Evolutionary conservation across 1,140 invertebrate species (phyloP).

Genomic region (Zaprionus gabonicus): DNA sequence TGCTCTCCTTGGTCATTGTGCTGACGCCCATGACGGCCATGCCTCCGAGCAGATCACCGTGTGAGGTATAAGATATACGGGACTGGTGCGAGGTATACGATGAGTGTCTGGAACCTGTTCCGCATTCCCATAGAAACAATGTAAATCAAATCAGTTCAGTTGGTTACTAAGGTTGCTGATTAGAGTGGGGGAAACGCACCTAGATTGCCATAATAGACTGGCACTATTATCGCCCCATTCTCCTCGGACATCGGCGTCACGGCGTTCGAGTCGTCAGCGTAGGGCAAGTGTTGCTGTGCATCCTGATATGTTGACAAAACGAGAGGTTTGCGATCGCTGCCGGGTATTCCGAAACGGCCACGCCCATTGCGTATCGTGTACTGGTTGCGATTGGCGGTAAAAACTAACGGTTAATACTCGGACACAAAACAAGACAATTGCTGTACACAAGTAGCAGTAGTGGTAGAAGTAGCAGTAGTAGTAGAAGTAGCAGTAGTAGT

Average conservation of each 20-base stretch:
- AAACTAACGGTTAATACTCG: conserved; percentile 56
- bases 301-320: conserved; percentile 97
- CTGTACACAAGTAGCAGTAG: conserved; percentile 34
- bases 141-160: too few relatives aligned
- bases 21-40: conserved; percentile 87
- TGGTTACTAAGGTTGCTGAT: too few relatives aligned
- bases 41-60: conserved; percentile 93
- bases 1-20: conserved; percentile 93
- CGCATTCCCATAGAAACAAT: too few relatives aligned
- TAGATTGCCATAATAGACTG: conserved; percentile 93
- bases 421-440: conserved; percentile 15
- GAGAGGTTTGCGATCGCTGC: conserved; percentile 95
- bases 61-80: conserved; percentile 95
- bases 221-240: conserved; percentile 96
- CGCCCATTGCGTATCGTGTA: conserved; percentile 92
- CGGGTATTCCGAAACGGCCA: conserved; percentile 87
- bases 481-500: conserved; percentile 11
- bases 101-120: conserved; percentile 92
- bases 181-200: conserved; percentile 81
- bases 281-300: conserved; percentile 97
- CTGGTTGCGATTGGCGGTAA: conserved; percentile 46
- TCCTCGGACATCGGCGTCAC: conserved; percentile 99
- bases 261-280: conserved; percentile 98
- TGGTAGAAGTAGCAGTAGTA: conserved; percentile 15
- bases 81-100: conserved; percentile 97